phyloP scores from a whole-genome alignment of 2,113 vertebrate genomes.

The Podiceps cristatus region DNA sequence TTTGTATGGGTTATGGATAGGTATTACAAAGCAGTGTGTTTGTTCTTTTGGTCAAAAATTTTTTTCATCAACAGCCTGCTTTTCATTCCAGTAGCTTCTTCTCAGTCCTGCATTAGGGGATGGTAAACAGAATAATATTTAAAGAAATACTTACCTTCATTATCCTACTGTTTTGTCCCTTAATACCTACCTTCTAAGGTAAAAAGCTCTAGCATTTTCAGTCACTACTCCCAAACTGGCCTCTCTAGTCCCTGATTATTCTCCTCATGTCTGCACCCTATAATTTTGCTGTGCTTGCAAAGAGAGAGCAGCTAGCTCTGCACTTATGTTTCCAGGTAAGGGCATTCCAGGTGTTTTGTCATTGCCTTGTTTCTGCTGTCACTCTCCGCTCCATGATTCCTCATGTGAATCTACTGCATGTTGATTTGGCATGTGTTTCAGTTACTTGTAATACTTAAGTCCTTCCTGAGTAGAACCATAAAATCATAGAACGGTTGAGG shows the following conservation, averaged over 20 bases:
- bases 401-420: not conserved
- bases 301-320: not conserved
- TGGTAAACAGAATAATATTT: not conserved
- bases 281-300: not conserved
- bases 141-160: not conserved
- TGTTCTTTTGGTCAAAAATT: not conserved
- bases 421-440: not conserved
- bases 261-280: not conserved
- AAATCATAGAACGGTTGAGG: not conserved
- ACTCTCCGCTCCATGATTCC: not conserved
- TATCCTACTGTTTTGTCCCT: not conserved
- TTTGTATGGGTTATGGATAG: not conserved
- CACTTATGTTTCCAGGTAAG: not conserved
- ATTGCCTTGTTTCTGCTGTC: not conserved
- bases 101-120: not conserved
- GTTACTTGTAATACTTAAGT: not conserved
- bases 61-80: not conserved
- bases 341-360: not conserved
- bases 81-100: not conserved
- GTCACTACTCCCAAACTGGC: fast-evolving
- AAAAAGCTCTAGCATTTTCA: not conserved
- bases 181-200: not conserved
- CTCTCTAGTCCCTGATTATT: not conserved
- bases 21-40: not conserved
- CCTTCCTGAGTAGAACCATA: not conserved